These are phyloP conservation scores for rat (Rattus norvegicus) DNA, from an alignment of 2,113 vertebrate genomes.

Conservation along the genomic window DNA sequence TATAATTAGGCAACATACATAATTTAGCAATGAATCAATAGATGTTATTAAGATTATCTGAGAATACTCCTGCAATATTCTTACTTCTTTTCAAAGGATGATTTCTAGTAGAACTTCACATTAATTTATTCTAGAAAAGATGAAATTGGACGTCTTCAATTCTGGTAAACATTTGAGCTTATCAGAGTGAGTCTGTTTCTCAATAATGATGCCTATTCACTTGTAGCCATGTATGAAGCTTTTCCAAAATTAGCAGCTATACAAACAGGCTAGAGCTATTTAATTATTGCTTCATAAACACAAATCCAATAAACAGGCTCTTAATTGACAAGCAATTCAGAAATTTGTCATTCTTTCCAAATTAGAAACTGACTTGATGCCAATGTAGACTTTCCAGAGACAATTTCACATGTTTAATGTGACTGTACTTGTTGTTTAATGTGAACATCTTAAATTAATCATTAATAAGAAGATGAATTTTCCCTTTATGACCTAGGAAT, in stretches of 20 bases:
- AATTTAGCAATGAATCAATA: slow-evolving; percentile 82
- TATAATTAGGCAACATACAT: slow-evolving; percentile 65
- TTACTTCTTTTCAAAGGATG: slow-evolving; percentile 77
- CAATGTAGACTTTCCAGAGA: slow-evolving; percentile 54
- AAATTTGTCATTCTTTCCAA: slow-evolving; percentile 66
- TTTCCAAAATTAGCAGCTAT: slow-evolving; percentile 64
- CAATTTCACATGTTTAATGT: slow-evolving; percentile 74
- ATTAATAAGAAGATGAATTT: slow-evolving; percentile 73
- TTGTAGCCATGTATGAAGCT: slow-evolving; percentile 47
- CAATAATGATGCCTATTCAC: slow-evolving; percentile 60
- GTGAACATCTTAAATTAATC: slow-evolving; percentile 81
- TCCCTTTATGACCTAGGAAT: background rate
- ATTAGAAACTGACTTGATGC: slow-evolving; percentile 50
- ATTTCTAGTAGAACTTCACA: slow-evolving; percentile 72
- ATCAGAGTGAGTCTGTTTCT: slow-evolving; percentile 51
- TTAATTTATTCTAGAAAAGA: slow-evolving; percentile 80
- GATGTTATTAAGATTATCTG: slow-evolving; percentile 77
- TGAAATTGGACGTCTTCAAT: slow-evolving; percentile 66
- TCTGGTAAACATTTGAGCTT: slow-evolving; percentile 64
- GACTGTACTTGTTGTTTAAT: slow-evolving; percentile 72
- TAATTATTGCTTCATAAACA: slow-evolving; percentile 65
- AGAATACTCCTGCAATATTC: slow-evolving; percentile 73
- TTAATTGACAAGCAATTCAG: slow-evolving; percentile 37
- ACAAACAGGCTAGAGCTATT: slow-evolving; percentile 72
- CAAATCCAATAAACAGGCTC: background rate